A percentile compares a stretch with the other conserved stretches of the same genome.
Evolutionary conservation across 2,113 vertebrate species (phyloP).

Genomic region (Austrofundulus limnaeus): DNA sequence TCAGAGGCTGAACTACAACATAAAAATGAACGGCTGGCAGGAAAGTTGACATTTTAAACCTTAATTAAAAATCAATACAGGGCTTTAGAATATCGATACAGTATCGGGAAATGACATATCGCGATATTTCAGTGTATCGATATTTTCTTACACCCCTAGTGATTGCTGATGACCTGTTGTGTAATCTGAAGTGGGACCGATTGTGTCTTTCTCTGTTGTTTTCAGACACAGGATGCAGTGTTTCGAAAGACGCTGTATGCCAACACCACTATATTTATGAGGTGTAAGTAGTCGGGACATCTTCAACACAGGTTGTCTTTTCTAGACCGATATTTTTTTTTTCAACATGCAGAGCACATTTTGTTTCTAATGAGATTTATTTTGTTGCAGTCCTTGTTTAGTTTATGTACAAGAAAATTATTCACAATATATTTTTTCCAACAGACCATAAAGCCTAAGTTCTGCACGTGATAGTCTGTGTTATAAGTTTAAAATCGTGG

Average conservation of each 20-base stretch:
- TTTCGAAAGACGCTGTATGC: conserved; percentile 79
- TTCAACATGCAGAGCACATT: not conserved
- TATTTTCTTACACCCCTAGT: no score
- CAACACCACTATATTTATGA: conserved; percentile 79
- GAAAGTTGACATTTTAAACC: no score
- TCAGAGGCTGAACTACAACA: no score
- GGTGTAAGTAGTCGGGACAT: conserved; percentile 64
- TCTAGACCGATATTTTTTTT: not conserved
- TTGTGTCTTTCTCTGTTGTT: conserved; percentile 21
- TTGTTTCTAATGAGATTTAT: not conserved
- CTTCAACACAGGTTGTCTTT: not conserved
- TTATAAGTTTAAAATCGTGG: not conserved
- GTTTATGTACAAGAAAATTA: no score
- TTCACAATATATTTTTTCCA: no score
- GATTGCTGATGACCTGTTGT: not conserved
- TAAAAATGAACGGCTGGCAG: no score
- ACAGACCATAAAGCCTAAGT: no score
- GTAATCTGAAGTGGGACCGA: not conserved
- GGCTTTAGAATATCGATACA: no score
- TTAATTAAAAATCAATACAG: no score
- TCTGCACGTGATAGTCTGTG: not conserved
- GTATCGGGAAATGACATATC: no score
- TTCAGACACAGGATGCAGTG: conserved; percentile 64
- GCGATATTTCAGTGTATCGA: no score
- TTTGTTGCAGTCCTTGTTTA: not conserved